Evolutionary conservation across 2,888 invertebrate genomes (phyloP).

Genomic region (Plutella xylostella): DNA sequence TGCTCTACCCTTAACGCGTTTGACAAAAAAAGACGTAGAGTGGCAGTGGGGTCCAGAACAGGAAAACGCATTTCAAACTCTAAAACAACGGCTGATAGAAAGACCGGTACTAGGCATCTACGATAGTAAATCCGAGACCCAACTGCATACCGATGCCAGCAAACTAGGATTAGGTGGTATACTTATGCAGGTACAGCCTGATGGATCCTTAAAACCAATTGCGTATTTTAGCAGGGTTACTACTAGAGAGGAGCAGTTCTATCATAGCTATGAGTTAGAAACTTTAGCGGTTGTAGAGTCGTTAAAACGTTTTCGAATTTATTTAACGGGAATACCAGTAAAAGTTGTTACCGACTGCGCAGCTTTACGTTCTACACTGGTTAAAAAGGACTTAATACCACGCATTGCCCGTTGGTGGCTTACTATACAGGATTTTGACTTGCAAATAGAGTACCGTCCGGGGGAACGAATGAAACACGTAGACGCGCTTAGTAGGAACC

Average conservation of each 20-base stretch:
- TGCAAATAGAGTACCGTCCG: constrained; percentile 19
- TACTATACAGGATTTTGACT: constrained; percentile 20
- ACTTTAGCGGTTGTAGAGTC: too few relatives aligned
- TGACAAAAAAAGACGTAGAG: constrained; percentile 14
- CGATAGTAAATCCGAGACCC: constrained; percentile 17
- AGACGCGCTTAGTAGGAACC: constrained; percentile 21
- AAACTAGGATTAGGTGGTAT: constrained; percentile 25
- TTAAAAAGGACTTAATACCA: constrained; percentile 23
- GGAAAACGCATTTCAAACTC: constrained; percentile 13
- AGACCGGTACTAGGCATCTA: constrained; percentile 23
- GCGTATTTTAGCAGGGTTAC: constrained; percentile 21
- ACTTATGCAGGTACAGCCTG: too few relatives aligned
- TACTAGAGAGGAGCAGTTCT: constrained; percentile 19
- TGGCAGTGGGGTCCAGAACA: constrained; percentile 17
- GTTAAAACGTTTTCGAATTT: too few relatives aligned
- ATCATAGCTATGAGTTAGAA: constrained; percentile 27
- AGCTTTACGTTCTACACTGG: constrained; percentile 18
- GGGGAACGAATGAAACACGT: constrained; percentile 19
- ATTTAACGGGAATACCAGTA: too few relatives aligned
- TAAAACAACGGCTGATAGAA: constrained; percentile 17
- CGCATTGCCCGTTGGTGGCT: too few relatives aligned
- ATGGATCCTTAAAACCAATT: too few relatives aligned
- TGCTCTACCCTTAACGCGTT: constrained; percentile 9
- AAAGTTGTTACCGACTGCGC: constrained; percentile 19
- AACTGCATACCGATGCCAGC: too few relatives aligned